Conservation (phyloP, 2,888 invertebrate species). For the Tigriopus californicus region DNA sequence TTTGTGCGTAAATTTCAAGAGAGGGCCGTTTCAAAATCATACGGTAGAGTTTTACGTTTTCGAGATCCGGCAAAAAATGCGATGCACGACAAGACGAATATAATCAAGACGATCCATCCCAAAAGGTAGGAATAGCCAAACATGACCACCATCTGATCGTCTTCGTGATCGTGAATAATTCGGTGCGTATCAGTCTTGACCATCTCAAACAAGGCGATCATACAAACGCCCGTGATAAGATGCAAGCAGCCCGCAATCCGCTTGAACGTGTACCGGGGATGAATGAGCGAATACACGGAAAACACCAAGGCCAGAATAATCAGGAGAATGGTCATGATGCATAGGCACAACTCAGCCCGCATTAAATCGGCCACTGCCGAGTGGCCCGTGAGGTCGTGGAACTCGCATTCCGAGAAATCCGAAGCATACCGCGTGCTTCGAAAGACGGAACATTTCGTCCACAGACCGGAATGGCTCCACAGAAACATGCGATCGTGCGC, state of each 20-base stretch:
- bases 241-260: slow-evolving; percentile 63
- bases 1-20: too few relatives aligned
- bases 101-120: not conserved
- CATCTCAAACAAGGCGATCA: slow-evolving; percentile 63
- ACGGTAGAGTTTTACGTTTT: slow-evolving; percentile 43
- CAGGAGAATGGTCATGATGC: not conserved
- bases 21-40: not conserved
- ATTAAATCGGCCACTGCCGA: too few relatives aligned
- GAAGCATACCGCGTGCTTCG: slow-evolving; percentile 31
- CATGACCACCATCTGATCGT: not conserved
- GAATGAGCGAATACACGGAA: slow-evolving; percentile 61
- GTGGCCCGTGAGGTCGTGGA: too few relatives aligned
- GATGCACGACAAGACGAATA: slow-evolving; percentile 37
- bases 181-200: slow-evolving; percentile 44
- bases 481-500: not conserved
- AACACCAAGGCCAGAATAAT: slow-evolving; percentile 48
- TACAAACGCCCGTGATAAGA: slow-evolving; percentile 54
- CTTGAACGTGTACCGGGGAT: slow-evolving; percentile 73
- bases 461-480: slow-evolving; percentile 12
- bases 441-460: slow-evolving; percentile 1
- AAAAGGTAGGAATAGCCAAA: slow-evolving; percentile 4
- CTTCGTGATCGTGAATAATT: slow-evolving; percentile 38
- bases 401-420: slow-evolving; percentile 33
- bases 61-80: slow-evolving; percentile 59
- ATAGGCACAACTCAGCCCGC: too few relatives aligned